Evolutionary conservation across 2,797 vertebrate genomes (phyloP), one percentile per base, ranked within the genome.

Genomic region (Melanotaenia pygmaea): DNA sequence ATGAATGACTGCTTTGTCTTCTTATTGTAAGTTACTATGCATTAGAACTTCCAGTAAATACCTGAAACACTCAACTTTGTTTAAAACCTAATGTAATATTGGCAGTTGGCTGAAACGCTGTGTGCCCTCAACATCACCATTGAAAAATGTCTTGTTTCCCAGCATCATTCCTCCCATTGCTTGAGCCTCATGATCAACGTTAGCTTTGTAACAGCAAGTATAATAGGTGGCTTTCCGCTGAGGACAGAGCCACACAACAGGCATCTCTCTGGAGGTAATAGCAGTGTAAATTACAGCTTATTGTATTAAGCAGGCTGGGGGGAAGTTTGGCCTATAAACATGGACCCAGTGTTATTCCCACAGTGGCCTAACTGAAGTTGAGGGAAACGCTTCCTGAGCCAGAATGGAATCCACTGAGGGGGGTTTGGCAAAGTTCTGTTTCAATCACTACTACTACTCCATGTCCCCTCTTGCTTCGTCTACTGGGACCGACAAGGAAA

Each of bases 281-380:
- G 86, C 61, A 64, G 91, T 90, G 91, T 94, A 89, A 93, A 93
- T 92, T 90, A 92, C 90, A 89, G 88, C 89, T 93, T 92, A 94
- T 94, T 92, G 90, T 93, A 89, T 92, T 90, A 91, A 82, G 82
- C 65, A 53, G 69, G 57, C 74, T 62, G 64, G 76, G 88, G 86
- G 89, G 88, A 79, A 69, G 86, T 82, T 73, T 60, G 80, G 81
- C 82, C 79, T 76, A 89, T 86, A 90, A 93, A 93, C 89, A 91
- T 80, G 58, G 74, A 81, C 72, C 65, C 88, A 90, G 89, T 92
- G 85, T 86, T 80, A 89, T 91, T 95, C 92, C 89, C 90, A 90
- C 89, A 82, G 83, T 70, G 86, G 83, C 14, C 59, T 51, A 20
- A 74, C 24, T 81, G 71, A 82, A 85, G 82, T 80, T 20, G 75